phyloP scores from a whole-genome alignment of 2,888 invertebrate species.

The Dynastes tityus region DNA sequence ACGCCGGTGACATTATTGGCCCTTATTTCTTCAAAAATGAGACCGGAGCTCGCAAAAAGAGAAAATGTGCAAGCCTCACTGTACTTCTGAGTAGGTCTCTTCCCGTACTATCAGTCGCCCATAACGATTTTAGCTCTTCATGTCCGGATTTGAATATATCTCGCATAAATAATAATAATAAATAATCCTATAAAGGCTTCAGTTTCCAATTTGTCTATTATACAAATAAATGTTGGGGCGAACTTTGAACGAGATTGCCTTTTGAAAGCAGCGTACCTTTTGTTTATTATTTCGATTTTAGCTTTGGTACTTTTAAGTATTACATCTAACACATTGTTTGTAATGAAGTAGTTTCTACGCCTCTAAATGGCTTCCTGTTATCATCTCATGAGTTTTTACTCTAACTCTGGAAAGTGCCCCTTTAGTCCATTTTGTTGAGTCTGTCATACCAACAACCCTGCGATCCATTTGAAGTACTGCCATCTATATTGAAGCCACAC shows the following conservation, averaged over 20 bases:
- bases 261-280: not conserved
- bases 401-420: not conserved
- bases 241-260: slow-evolving; percentile 32
- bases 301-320: not conserved
- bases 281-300: not conserved
- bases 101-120: slow-evolving; percentile 54
- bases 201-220: slow-evolving; percentile 45
- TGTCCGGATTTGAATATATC: slow-evolving; percentile 56
- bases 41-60: not conserved
- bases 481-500: not conserved
- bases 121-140: slow-evolving; percentile 54
- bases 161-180: slow-evolving; percentile 46
- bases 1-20: too few relatives aligned
- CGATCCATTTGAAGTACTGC: not conserved
- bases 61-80: not conserved
- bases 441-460: slow-evolving; percentile 7
- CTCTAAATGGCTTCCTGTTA: not conserved
- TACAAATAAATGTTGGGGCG: slow-evolving; percentile 34
- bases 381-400: not conserved
- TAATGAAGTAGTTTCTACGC: not conserved
- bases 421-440: slow-evolving; percentile 5
- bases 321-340: not conserved
- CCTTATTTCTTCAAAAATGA: too few relatives aligned
- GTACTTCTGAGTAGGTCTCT: slow-evolving; percentile 17
- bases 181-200: slow-evolving; percentile 55